Evolutionary conservation across 2,797 vertebrate genomes (phyloP), one percentile per base, ranked within the genome.

Genomic region (Phylloscopus collybita): DNA sequence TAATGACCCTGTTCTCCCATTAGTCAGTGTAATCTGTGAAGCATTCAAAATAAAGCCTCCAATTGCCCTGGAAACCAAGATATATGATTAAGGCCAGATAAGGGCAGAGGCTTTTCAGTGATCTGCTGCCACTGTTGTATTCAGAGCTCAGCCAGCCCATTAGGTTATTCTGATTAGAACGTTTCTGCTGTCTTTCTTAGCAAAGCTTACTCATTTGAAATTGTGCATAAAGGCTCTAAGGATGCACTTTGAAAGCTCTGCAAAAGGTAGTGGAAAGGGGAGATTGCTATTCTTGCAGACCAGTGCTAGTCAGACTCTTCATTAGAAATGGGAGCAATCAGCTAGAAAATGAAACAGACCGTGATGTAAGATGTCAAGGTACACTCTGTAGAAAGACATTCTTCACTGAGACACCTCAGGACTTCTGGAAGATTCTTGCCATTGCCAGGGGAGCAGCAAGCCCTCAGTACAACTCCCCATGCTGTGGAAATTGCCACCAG

Each of bases 381-480:
- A 22, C 45, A 18, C 25, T 81, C 73, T 64, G 34, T 1, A 1
- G 59, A 51, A 90, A 79, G 66, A 66, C 26, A 50, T 83, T 80
- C n/a, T 59, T 86, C 75, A 75, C 30, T 17, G 59, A 91, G 20
- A 51, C 66, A 84, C 62, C 65, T 78, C 59, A 60, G 79, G 73
- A 88, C n/a, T 76, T 65, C 50, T 88, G 57, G 61, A 96, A 78
- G 19, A 84, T 95, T 88, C 93, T 84, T 66, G 27, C 44, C 86
- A 20, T 49, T 88, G 47, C 45, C 40, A 42, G 23, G 11, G 40
- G 26, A 86, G 32, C 17, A 69, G 60, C 49, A 44, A 89, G 25
- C 16, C 69, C 50, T 71, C 38, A 64, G 67, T 47, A 61, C 9
- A 4, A 2, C 45, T 60, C 45, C 69, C 14, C 15, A 2, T 0